These are phyloP conservation scores for Aphelocoma californica DNA, from an alignment of 2,797 vertebrate species.

Conservation along the genomic window DNA sequence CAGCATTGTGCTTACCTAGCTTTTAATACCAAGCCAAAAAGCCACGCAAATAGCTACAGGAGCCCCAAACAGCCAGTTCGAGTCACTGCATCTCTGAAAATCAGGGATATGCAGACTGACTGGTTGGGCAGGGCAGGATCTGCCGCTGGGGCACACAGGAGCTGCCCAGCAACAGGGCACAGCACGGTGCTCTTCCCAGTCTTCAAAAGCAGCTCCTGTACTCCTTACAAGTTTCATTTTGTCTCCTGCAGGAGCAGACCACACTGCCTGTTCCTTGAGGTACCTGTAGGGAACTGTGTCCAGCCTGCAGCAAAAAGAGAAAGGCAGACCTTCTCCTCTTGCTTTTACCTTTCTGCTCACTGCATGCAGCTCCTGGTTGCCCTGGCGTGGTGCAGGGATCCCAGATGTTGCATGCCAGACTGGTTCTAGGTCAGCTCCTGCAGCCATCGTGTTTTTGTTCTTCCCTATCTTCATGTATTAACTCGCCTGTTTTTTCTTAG, in stretches of 20 bases:
- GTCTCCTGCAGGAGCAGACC: not conserved
- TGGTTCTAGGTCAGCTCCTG: not conserved
- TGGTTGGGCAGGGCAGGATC: not conserved
- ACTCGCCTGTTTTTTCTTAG: not conserved
- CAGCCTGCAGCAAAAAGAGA: not conserved
- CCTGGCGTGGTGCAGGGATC: not conserved
- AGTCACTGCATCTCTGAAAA: not conserved
- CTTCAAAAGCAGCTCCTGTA: not conserved
- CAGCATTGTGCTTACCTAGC: not conserved
- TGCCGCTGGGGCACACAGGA: not conserved
- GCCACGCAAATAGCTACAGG: not conserved
- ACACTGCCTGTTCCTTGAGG: accelerated
- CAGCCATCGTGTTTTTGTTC: not conserved
- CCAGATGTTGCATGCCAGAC: not conserved
- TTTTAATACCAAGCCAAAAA: not conserved
- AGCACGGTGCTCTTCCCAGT: not conserved
- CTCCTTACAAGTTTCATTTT: not conserved
- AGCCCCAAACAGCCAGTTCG: not conserved
- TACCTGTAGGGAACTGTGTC: accelerated
- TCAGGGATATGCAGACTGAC: not conserved
- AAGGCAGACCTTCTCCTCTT: not conserved
- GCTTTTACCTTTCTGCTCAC: not conserved
- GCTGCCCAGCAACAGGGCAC: not conserved
- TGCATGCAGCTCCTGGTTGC: not conserved
- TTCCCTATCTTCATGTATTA: not conserved